A percentile compares a stretch with the other conserved stretches of the same genome.
Conservation (phyloP, 2,888 invertebrate genomes). For the Clepsis dumicolana region DNA sequence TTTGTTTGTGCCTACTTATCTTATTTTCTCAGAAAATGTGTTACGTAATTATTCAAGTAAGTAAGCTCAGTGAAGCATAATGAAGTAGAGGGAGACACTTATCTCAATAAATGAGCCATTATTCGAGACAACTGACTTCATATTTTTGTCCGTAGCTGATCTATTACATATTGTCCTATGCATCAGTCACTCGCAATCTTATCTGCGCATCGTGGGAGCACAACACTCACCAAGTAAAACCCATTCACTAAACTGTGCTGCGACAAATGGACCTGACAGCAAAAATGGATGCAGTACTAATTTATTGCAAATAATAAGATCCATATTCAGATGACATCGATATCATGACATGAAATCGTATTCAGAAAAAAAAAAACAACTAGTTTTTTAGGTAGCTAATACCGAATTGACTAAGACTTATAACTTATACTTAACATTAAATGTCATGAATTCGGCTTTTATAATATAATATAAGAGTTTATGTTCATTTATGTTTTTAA, state of each 20-base stretch:
- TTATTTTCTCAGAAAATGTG: conserved; percentile 34
- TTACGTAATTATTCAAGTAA: conserved; percentile 39
- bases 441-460: background rate
- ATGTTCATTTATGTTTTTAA: too few species aligned
- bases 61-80: conserved; percentile 46
- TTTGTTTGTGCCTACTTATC: conserved; percentile 13
- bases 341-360: conserved; percentile 2
- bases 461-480: background rate
- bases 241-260: conserved; percentile 44
- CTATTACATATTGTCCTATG: conserved; percentile 81
- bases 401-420: background rate
- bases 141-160: conserved; percentile 71
- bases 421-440: background rate
- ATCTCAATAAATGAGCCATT: conserved; percentile 81
- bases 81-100: conserved; percentile 71
- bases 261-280: conserved; percentile 15
- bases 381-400: too few species aligned
- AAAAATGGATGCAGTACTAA: conserved; percentile 12
- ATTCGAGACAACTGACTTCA: conserved; percentile 64
- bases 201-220: conserved; percentile 81
- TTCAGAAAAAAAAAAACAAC: too few species aligned
- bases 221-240: conserved; percentile 54
- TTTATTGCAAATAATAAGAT: conserved; percentile 24
- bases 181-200: conserved; percentile 82
- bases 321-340: background rate